phyloP scores from a whole-genome alignment of 2,113 vertebrate genomes.

The Ifrita kowaldi region DNA sequence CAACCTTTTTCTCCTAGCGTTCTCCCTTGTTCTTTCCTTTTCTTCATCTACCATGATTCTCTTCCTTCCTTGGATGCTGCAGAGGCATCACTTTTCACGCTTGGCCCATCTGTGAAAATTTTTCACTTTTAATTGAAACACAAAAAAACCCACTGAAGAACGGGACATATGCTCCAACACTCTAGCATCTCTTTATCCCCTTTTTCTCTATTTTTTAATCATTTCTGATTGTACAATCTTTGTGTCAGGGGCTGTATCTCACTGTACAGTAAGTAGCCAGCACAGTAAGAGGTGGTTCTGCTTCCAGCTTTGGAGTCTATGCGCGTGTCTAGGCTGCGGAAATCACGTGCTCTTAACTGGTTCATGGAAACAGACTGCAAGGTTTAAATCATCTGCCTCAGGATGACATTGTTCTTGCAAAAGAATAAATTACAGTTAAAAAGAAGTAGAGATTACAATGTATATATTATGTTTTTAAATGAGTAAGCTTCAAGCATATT shows the following conservation, averaged over 20 bases:
- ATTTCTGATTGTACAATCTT: fast-evolving
- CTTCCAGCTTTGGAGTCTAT: not conserved
- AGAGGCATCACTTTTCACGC: not conserved
- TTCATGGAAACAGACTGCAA: not conserved
- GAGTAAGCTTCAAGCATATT: not conserved
- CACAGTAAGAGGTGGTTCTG: not conserved
- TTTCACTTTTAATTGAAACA: not conserved
- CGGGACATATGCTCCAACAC: not conserved
- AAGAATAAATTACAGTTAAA: not conserved
- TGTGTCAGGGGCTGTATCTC: not conserved
- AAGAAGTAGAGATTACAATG: not conserved
- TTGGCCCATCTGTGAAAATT: not conserved
- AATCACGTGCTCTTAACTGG: fast-evolving
- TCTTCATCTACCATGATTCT: not conserved
- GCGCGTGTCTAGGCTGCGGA: not conserved
- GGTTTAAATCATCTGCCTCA: not conserved
- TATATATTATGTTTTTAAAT: not conserved
- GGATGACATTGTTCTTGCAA: not conserved
- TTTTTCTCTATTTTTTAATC: not conserved
- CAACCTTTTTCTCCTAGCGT: not conserved
- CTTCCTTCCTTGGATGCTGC: not conserved
- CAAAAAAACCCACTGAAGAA: not conserved
- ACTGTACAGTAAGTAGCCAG: not conserved
- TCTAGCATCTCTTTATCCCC: not conserved
- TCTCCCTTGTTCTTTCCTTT: not conserved